Conservation (phyloP, 2,113 vertebrate genomes). For the Gymnobelideus leadbeateri region DNA sequence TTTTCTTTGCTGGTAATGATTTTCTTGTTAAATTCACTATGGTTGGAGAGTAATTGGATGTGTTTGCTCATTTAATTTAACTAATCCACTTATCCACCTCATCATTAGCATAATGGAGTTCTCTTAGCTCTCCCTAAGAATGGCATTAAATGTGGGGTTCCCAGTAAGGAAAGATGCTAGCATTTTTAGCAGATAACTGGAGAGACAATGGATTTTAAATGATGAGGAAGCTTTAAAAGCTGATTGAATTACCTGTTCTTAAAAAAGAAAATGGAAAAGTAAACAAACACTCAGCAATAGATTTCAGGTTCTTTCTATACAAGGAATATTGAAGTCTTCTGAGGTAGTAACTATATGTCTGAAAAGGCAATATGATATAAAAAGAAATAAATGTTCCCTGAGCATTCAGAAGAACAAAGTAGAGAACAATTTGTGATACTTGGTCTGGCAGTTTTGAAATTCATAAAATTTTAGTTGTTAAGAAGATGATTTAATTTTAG, state of each 20-base stretch:
- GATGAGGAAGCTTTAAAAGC: slow-evolving; percentile 51
- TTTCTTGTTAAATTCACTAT: slow-evolving; percentile 69
- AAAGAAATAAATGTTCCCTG: background rate
- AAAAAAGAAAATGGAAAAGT: background rate
- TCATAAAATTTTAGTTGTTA: background rate
- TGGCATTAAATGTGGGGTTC: slow-evolving; percentile 52
- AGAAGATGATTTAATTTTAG: background rate
- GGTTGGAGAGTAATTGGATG: slow-evolving; percentile 66
- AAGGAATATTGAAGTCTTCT: slow-evolving; percentile 44
- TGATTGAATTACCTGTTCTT: slow-evolving; percentile 62
- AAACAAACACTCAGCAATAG: background rate
- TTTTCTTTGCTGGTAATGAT: slow-evolving; percentile 45
- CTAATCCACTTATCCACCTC: slow-evolving; percentile 62
- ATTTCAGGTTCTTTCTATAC: background rate
- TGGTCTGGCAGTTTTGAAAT: background rate
- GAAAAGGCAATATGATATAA: slow-evolving; percentile 36
- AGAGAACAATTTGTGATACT: background rate
- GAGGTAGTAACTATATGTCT: slow-evolving; percentile 11
- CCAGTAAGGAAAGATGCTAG: background rate
- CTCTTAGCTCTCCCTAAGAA: slow-evolving; percentile 57
- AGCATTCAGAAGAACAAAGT: background rate
- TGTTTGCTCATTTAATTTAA: slow-evolving; percentile 76
- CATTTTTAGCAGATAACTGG: slow-evolving; percentile 43
- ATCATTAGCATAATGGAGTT: slow-evolving; percentile 71
- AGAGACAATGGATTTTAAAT: slow-evolving; percentile 56